phyloP scores from a whole-genome alignment of 2,113 vertebrate species.

The Cyprichromis sp. region DNA sequence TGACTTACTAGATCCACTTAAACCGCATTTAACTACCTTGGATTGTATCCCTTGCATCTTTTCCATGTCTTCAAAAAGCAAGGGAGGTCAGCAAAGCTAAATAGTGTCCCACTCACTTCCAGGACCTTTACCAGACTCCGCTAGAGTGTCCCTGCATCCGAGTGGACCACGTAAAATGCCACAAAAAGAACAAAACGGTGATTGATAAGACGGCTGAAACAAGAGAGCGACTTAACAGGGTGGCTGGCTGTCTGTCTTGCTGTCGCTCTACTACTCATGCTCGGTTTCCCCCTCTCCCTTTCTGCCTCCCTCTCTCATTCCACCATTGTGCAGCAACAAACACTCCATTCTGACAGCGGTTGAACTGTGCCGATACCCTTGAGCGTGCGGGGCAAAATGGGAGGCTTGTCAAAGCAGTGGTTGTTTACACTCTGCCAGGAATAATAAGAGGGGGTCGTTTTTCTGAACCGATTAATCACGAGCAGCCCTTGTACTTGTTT shows the following conservation, averaged over 20 bases:
- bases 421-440: slow-evolving; percentile 64
- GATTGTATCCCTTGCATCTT: background rate
- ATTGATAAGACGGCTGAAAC: slow-evolving; percentile 72
- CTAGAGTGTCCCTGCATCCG: slow-evolving; percentile 51
- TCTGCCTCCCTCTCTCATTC: slow-evolving; percentile 30
- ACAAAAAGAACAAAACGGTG: slow-evolving; percentile 69
- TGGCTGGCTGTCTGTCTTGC: slow-evolving; percentile 56
- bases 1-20: background rate
- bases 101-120: slow-evolving; percentile 27
- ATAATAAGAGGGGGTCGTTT: slow-evolving; percentile 51
- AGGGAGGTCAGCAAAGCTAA: slow-evolving; percentile 24
- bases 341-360: slow-evolving; percentile 57
- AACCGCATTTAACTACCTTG: background rate
- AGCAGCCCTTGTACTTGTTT: slow-evolving; percentile 48
- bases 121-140: slow-evolving; percentile 46
- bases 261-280: slow-evolving; percentile 46
- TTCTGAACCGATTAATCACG: slow-evolving; percentile 54
- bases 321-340: slow-evolving; percentile 63
- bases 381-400: slow-evolving; percentile 55
- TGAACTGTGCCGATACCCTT: slow-evolving; percentile 60
- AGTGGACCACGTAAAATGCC: slow-evolving; percentile 54
- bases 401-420: slow-evolving; percentile 61
- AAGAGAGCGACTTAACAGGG: slow-evolving; percentile 59
- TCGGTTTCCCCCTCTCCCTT: slow-evolving; percentile 12
- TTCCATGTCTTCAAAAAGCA: background rate